A percentile compares a stretch with the other conserved stretches of the same genome.
These are phyloP conservation scores for Casuarius casuarius DNA, from an alignment of 2,113 vertebrate genomes.

Conservation along the genomic window DNA sequence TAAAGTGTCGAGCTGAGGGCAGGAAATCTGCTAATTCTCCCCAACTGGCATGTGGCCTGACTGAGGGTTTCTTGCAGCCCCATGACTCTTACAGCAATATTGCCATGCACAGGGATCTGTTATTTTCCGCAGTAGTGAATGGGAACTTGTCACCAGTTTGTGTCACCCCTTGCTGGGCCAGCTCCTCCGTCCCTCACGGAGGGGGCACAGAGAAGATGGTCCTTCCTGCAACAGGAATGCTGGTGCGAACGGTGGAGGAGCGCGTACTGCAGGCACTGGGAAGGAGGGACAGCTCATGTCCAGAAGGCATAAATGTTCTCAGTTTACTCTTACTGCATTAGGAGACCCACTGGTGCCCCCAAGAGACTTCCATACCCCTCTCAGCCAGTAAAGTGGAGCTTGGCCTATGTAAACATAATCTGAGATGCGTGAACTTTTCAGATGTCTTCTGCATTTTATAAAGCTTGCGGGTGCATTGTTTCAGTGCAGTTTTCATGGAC, in stretches of 20 bases:
- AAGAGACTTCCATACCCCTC: not conserved
- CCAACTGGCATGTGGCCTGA: not conserved
- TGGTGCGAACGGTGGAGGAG: not conserved
- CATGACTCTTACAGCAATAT: not conserved
- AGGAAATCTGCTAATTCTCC: not conserved
- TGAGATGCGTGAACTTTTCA: not conserved
- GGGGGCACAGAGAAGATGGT: not conserved
- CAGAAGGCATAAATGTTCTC: no score
- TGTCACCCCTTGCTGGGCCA: not conserved
- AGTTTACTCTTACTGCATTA: not conserved
- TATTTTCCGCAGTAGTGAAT: not conserved
- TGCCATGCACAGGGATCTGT: not conserved
- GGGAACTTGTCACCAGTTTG: not conserved
- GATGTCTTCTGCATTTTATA: not conserved
- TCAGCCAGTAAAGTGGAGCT: not conserved
- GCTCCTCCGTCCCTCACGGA: no score
- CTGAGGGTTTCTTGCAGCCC: not conserved
- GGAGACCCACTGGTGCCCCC: not conserved
- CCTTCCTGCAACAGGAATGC: no score
- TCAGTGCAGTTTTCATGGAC: not conserved
- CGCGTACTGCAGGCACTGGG: no score
- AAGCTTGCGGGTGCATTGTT: conserved; percentile 22
- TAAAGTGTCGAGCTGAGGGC: not conserved
- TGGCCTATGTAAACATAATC: not conserved
- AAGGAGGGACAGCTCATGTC: not conserved